Conservation (phyloP, 2,797 vertebrate genomes). For the Neoniphon sammara region DNA sequence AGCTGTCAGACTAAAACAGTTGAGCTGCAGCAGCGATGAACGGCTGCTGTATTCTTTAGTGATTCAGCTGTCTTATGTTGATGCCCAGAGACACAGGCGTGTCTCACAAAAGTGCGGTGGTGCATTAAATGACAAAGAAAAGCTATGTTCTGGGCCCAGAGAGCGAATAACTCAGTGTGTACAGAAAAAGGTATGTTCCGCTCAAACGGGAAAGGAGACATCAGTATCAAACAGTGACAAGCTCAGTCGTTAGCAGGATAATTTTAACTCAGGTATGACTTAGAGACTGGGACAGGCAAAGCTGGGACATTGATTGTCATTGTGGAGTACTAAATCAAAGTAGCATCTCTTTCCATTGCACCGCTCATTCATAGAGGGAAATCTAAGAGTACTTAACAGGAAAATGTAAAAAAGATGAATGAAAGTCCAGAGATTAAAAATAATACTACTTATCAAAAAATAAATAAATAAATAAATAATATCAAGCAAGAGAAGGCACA, state of each 20-base stretch:
- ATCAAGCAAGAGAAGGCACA: neutral
- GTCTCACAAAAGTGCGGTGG: constrained; percentile 43
- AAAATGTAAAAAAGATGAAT: neutral
- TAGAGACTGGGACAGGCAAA: neutral
- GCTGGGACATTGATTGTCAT: neutral
- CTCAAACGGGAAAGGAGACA: constrained; percentile 29
- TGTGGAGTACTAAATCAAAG: neutral
- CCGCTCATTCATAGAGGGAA: neutral
- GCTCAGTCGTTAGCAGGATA: constrained; percentile 42
- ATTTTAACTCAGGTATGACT: constrained; percentile 23
- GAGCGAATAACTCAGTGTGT: constrained; percentile 23
- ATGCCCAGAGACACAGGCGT: constrained; percentile 41
- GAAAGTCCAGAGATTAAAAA: too few relatives aligned
- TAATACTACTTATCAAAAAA: too few relatives aligned
- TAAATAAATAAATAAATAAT: too few relatives aligned
- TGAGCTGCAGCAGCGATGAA: constrained; percentile 17
- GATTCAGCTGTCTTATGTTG: constrained; percentile 42
- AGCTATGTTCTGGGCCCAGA: constrained; percentile 27
- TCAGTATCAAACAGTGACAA: constrained; percentile 45
- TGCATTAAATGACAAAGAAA: constrained; percentile 51
- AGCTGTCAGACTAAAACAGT: constrained; percentile 39
- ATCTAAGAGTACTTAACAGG: neutral
- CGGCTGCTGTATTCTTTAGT: constrained; percentile 34
- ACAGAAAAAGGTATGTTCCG: constrained; percentile 37
- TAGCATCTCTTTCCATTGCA: neutral